Evolutionary conservation across 2,113 vertebrate species (phyloP).

Genomic region (Lepisosteus oculatus): DNA sequence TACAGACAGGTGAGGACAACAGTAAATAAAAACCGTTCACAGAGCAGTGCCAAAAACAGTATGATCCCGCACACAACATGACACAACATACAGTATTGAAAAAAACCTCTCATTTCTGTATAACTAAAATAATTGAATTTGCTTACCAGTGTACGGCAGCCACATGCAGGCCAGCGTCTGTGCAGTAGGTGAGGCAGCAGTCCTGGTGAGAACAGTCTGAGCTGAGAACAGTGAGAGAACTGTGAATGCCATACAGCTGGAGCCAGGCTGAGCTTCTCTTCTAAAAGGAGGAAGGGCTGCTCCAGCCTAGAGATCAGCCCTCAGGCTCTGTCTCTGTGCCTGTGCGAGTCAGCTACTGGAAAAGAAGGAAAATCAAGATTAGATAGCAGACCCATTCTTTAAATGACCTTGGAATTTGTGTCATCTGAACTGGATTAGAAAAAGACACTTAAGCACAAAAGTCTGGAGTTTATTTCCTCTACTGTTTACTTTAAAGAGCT

Average conservation of each 20-base stretch:
- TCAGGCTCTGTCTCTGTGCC: background rate
- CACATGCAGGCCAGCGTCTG: too few relatives aligned
- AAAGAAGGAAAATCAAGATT: background rate
- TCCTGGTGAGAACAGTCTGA: background rate
- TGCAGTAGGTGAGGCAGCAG: background rate
- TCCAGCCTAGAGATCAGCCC: background rate
- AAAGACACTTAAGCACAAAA: background rate
- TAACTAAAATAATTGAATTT: too few relatives aligned
- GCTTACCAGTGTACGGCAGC: too few relatives aligned
- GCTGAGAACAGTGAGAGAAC: background rate
- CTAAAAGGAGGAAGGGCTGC: background rate
- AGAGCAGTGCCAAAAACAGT: background rate
- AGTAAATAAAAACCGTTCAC: background rate
- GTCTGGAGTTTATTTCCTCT: conserved; percentile 14
- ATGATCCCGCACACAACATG: too few relatives aligned
- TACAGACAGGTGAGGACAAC: too few relatives aligned
- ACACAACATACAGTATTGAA: too few relatives aligned
- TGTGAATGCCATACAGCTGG: background rate
- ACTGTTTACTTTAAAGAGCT: conserved; percentile 5
- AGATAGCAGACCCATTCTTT: background rate
- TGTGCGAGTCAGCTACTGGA: too few relatives aligned
- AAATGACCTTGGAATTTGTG: conserved; percentile 9
- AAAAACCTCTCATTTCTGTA: too few relatives aligned
- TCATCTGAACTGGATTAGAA: conserved; percentile 24
- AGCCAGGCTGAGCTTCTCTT: background rate